These are phyloP conservation scores for Synergus umbraculus DNA, from an alignment of 2,888 invertebrate species.

Conservation along the genomic window DNA sequence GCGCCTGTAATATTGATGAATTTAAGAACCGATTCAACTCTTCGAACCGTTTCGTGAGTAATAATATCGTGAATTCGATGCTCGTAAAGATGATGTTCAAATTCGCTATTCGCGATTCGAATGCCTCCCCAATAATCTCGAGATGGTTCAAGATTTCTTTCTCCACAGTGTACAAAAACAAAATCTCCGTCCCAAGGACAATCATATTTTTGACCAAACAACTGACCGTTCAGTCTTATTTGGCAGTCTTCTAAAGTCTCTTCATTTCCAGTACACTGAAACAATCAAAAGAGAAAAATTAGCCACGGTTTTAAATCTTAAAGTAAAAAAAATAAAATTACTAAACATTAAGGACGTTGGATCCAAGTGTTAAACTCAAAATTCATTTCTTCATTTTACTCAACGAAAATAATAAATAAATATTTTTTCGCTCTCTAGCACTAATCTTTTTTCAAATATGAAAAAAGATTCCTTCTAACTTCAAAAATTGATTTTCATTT, in stretches of 20 bases:
- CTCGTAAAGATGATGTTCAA: conserved; percentile 91
- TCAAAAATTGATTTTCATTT: too few relatives aligned
- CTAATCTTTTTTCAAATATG: too few relatives aligned
- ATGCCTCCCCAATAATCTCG: conserved; percentile 97
- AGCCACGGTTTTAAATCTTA: background rate
- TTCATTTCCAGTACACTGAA: conserved; percentile 87
- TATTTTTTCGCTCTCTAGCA: too few relatives aligned
- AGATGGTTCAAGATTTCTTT: conserved; percentile 82
- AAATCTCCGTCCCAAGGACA: conserved; percentile 95
- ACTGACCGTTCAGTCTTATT: conserved; percentile 92
- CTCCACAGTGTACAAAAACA: conserved; percentile 95
- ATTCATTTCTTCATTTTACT: too few relatives aligned
- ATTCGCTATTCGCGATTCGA: conserved; percentile 92
- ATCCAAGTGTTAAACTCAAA: too few relatives aligned
- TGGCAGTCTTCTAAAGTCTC: conserved; percentile 89
- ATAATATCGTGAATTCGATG: conserved; percentile 89
- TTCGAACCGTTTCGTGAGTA: conserved; percentile 85
- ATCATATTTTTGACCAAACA: conserved; percentile 89
- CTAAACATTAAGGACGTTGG: background rate
- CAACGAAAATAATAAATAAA: too few relatives aligned
- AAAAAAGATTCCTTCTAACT: too few relatives aligned
- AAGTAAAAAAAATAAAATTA: background rate
- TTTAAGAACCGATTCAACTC: conserved; percentile 87
- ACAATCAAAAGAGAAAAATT: conserved; percentile 31
- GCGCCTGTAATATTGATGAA: conserved; percentile 93